Base-by-base conservation (phyloP, 2,888 invertebrate species). In the Lasiommata megera region DNA sequence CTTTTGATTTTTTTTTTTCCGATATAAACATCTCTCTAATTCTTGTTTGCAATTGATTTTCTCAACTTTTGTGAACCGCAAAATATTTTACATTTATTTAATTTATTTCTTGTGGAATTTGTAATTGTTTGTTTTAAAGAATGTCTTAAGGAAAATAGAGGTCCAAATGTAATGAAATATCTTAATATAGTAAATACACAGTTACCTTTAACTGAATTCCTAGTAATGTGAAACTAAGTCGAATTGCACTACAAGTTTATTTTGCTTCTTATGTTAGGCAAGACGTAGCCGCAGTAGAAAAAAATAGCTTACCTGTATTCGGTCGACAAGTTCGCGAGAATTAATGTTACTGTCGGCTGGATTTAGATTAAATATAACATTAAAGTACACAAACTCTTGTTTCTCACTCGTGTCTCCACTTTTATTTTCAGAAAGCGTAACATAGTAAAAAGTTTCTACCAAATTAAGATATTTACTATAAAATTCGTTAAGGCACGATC, bases 371-470 rank as follows among this genome's bases (percentile, higher is more conserved):
- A 88, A 88, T 59, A 75, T 77, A 67, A 90, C 83, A 71, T 87
- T 79, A 67, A 88, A 90, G 70, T 77, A 81, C 74, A 85, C 88
- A 77, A 77, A 82, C 64, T 85, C 84, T 52, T 77, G 73, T 68
- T 82, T 85, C 67, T 81, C 82, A 67, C 80, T 80, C 40, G 77
- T 63, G 54, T 76, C 61, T 68, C 74, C 70, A 55, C 78, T 77
- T 77, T 84, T 86, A 70, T 77, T 82, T 74, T 89, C 86, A 57
- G 84, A 76, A 68, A 90, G 73, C 68, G 87, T 88, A 70, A 90
- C 90, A 81, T 82, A 88, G 72, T 90, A 90, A 82, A 90, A 89
- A 74, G 87, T 86, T 84, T 90, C 90, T 60, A 89, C 87, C 71
- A 89, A 82, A 80, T 88, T 89, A 34, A 82, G 78, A 74, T 88